These are phyloP conservation scores for Ptychochromis oligacanthus DNA, from an alignment of 2,113 vertebrate species.

Conservation along the genomic window DNA sequence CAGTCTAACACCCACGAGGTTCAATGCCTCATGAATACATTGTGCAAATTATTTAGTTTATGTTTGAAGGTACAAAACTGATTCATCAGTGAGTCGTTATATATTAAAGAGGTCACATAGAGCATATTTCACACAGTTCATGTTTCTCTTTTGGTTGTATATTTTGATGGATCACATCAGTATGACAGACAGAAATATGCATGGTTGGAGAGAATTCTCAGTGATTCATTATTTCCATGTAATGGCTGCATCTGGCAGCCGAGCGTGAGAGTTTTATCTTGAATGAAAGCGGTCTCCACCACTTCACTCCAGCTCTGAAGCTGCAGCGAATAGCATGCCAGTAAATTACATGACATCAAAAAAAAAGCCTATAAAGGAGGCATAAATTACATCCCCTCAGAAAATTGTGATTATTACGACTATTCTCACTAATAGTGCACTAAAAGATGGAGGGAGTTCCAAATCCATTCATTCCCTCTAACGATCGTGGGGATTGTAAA, in stretches of 20 bases:
- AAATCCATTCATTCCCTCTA: conserved; percentile 72
- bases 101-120: conserved; percentile 25
- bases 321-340: conserved; percentile 56
- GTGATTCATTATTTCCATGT: conserved; percentile 74
- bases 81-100: conserved; percentile 18
- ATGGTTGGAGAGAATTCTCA: conserved; percentile 52
- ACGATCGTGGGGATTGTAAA: conserved; percentile 73
- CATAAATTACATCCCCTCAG: conserved; percentile 79
- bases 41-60: neutral
- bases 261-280: conserved; percentile 74
- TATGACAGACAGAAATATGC: conserved; percentile 40
- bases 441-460: conserved; percentile 76
- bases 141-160: conserved; percentile 47
- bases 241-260: conserved; percentile 72
- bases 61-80: conserved; percentile 21
- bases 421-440: conserved; percentile 79
- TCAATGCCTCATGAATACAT: neutral
- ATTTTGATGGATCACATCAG: conserved; percentile 61
- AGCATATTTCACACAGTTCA: conserved; percentile 50
- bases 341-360: conserved; percentile 80
- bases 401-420: conserved; percentile 76
- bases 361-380: conserved; percentile 70
- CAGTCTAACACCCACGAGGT: neutral
- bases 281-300: conserved; percentile 68
- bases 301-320: conserved; percentile 56